Percentiles rank a stretch among this genome's conserved stretches.
Evolutionary conservation across 2,797 vertebrate species (phyloP).

Genomic region (Staurois parvus): DNA sequence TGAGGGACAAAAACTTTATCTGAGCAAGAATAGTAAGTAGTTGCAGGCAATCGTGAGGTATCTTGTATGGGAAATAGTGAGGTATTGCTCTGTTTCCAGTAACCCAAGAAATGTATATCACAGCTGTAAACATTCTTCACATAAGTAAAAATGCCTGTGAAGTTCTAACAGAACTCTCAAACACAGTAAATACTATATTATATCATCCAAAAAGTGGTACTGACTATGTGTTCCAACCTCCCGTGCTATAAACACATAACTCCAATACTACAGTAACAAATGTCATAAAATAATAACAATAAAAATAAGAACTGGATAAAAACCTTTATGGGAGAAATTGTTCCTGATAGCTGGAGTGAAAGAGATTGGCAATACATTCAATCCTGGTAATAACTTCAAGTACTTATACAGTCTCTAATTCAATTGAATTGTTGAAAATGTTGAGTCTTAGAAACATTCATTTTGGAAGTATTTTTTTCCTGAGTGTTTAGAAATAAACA

Average conservation of each 20-base stretch:
- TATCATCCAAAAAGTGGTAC: constrained; percentile 69
- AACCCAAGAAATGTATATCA: constrained; percentile 9
- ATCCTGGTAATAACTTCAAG: constrained; percentile 92
- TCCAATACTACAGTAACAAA: constrained; percentile 62
- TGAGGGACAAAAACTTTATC: background rate
- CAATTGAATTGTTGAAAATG: constrained; percentile 32
- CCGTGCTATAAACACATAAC: constrained; percentile 65
- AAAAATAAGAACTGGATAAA: constrained; percentile 59
- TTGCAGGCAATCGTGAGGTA: background rate
- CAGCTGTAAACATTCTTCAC: constrained; percentile 50
- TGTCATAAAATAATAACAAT: constrained; percentile 57
- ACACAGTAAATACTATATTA: constrained; percentile 37
- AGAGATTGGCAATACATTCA: constrained; percentile 97
- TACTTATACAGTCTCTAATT: constrained; percentile 72
- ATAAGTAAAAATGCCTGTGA: background rate
- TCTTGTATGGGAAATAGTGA: background rate
- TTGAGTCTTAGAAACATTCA: constrained; percentile 70
- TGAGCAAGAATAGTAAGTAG: background rate
- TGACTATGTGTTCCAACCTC: constrained; percentile 57
- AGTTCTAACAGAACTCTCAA: constrained; percentile 26
- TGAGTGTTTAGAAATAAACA: constrained; percentile 76
- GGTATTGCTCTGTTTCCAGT: constrained; percentile 7
- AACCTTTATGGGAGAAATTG: constrained; percentile 49
- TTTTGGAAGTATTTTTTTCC: constrained; percentile 85
- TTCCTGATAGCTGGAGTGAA: constrained; percentile 79